phyloP scores from a whole-genome alignment of 2,888 invertebrate species.

The Cancer borealis region DNA sequence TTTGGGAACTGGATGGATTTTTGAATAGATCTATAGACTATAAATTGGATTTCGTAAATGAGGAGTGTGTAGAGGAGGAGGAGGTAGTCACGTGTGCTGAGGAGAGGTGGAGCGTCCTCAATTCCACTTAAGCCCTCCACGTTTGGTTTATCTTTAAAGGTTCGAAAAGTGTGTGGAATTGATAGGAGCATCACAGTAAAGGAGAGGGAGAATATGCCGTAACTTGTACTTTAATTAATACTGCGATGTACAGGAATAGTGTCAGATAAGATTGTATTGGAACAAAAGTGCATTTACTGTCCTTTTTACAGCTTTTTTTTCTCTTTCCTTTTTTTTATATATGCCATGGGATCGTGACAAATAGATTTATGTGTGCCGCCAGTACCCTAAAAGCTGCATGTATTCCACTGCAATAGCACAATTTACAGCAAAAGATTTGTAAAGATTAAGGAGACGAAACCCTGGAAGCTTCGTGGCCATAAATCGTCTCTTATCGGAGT shows the following conservation, averaged over 20 bases:
- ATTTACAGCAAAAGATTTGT: neutral
- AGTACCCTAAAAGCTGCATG: neutral
- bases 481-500: slow-evolving; percentile 7
- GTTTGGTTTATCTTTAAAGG: neutral
- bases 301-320: neutral
- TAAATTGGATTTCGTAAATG: neutral
- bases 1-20: neutral
- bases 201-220: neutral
- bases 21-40: neutral
- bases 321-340: neutral
- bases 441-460: neutral
- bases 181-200: neutral
- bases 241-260: neutral
- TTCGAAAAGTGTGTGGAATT: neutral
- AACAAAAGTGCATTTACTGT: neutral
- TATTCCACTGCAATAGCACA: neutral
- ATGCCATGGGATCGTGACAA: neutral
- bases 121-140: neutral
- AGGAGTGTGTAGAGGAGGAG: neutral
- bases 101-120: neutral
- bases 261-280: neutral
- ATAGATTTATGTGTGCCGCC: neutral
- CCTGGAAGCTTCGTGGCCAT: neutral
- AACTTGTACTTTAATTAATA: neutral
- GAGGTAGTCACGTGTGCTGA: neutral